Evolutionary conservation across 2,113 vertebrate genomes (phyloP).

Genomic region (Glaucidium brasilianum): DNA sequence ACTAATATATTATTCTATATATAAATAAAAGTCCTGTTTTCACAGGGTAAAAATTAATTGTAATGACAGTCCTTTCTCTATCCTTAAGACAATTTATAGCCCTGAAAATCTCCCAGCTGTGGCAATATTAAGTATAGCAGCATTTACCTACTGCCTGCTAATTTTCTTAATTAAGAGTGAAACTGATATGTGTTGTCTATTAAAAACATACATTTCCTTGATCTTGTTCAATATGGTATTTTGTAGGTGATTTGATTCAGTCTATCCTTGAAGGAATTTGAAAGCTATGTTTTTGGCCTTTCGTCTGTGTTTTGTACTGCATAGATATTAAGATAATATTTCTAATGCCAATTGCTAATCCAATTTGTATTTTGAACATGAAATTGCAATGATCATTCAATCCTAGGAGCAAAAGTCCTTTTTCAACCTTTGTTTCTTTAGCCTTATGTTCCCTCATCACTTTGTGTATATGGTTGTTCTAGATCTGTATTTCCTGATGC

Average conservation of each 20-base stretch:
- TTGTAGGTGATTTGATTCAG: not conserved
- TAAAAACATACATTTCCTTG: not conserved
- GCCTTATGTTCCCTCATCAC: not conserved
- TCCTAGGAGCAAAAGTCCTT: constrained; percentile 8
- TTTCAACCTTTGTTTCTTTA: not conserved
- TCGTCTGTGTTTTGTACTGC: constrained; percentile 13
- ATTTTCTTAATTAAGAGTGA: not conserved
- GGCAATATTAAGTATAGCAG: not conserved
- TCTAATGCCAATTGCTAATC: constrained; percentile 24
- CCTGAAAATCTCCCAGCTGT: not conserved
- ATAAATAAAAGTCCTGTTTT: not conserved
- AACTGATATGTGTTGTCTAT: not conserved
- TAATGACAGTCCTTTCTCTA: not conserved
- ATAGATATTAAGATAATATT: constrained; percentile 32
- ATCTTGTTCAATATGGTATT: not conserved
- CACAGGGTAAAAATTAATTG: not conserved
- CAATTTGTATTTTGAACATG: not conserved
- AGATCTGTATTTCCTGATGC: not conserved
- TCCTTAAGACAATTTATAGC: not conserved
- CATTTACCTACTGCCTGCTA: not conserved
- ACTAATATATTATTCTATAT: not conserved
- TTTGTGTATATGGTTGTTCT: not conserved
- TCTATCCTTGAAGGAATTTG: constrained; percentile 21
- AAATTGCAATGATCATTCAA: constrained; percentile 22
- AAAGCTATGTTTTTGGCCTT: constrained; percentile 9